phyloP scores from a whole-genome alignment of 2,888 invertebrate species.

The Orthosia gothica region DNA sequence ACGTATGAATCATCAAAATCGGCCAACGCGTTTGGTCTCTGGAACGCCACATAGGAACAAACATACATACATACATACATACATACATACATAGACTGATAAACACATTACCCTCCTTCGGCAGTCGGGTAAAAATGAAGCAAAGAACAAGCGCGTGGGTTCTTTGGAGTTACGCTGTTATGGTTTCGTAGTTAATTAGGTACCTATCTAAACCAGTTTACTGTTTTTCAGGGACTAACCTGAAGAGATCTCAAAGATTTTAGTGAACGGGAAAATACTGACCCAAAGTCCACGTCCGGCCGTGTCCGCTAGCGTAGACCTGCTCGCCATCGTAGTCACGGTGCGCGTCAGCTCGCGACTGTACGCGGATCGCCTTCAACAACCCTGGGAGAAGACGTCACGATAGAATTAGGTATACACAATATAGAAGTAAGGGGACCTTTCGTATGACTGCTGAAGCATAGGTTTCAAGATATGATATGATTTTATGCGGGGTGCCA shows the following conservation, averaged over 20 bases:
- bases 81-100: too few relatives aligned
- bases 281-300: conserved; percentile 82
- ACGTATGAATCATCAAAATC: too few relatives aligned
- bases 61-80: too few relatives aligned
- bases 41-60: too few relatives aligned
- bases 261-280: conserved; percentile 13
- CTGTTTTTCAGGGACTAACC: too few relatives aligned
- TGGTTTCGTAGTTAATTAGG: not conserved
- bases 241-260: not conserved
- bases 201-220: not conserved
- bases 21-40: too few relatives aligned
- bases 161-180: too few relatives aligned
- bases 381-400: conserved; percentile 66
- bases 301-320: conserved; percentile 83
- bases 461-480: not conserved
- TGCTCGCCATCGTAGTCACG: conserved; percentile 75
- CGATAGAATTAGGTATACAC: not conserved
- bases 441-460: not conserved
- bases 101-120: too few relatives aligned
- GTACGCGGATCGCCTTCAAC: conserved; percentile 79
- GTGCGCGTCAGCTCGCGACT: conserved; percentile 76
- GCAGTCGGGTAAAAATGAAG: too few relatives aligned
- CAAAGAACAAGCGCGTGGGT: too few relatives aligned
- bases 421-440: not conserved
- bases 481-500: too few relatives aligned